These are phyloP conservation scores for Imbricaverruca yamaguchii DNA, from an alignment of 2,888 invertebrate genomes.

Conservation along the genomic window DNA sequence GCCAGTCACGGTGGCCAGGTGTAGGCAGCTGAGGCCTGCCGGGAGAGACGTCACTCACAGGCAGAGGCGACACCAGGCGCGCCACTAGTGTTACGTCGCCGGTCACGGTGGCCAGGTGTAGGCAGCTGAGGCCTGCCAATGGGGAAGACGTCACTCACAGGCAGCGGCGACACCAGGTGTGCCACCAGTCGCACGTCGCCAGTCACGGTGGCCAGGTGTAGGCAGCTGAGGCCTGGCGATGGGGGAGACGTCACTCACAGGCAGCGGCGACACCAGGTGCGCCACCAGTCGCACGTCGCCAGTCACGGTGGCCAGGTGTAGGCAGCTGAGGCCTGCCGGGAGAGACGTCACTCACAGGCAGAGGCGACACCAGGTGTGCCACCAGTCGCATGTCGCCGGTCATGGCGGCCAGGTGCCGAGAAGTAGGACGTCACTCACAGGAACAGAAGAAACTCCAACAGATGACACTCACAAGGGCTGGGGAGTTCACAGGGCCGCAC, in stretches of 20 bases:
- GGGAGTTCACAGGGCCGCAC: too few relatives aligned
- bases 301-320: too few relatives aligned
- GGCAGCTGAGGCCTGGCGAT: not conserved
- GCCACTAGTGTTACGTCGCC: not conserved
- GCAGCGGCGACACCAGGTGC: too few relatives aligned
- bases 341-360: too few relatives aligned
- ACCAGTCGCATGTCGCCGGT: too few relatives aligned
- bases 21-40: not conserved
- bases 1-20: not conserved
- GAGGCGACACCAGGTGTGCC: too few relatives aligned
- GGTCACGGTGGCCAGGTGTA: not conserved
- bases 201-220: not conserved
- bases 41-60: not conserved
- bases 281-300: too few relatives aligned
- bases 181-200: not conserved
- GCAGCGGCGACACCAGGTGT: not conserved
- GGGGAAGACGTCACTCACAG: not conserved
- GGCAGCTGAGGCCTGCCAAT: not conserved
- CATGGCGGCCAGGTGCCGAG: too few relatives aligned
- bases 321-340: too few relatives aligned
- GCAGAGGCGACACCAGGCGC: not conserved
- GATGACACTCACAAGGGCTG: too few relatives aligned
- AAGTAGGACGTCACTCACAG: too few relatives aligned
- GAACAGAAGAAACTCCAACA: too few relatives aligned
- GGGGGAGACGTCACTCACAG: not conserved